A percentile compares a stretch with the other conserved stretches of the same genome.
These are phyloP conservation scores for Buphagus erythrorhynchus DNA, from an alignment of 2,797 vertebrate genomes.

Conservation along the genomic window DNA sequence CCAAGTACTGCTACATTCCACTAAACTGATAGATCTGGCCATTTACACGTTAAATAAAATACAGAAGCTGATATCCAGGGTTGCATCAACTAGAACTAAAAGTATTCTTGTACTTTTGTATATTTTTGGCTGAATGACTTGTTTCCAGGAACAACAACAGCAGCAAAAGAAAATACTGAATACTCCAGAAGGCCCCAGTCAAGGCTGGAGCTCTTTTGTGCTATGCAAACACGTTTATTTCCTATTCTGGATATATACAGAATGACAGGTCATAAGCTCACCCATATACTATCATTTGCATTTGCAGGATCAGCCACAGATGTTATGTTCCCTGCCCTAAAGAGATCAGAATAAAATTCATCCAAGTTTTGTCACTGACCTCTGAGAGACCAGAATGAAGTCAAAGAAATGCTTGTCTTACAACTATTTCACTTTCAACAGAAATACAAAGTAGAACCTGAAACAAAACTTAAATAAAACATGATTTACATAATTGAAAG, in stretches of 20 bases:
- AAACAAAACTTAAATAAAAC: slow-evolving; percentile 1
- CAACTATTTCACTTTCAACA: background rate
- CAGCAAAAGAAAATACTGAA: background rate
- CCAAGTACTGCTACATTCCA: background rate
- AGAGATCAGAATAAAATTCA: background rate
- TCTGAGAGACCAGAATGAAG: background rate
- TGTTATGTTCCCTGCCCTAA: background rate
- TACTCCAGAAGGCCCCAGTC: background rate
- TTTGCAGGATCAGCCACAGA: background rate
- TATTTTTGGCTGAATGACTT: background rate
- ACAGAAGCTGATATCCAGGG: background rate
- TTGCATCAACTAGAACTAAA: background rate
- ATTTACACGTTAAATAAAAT: background rate
- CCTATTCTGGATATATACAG: background rate
- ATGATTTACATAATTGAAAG: background rate
- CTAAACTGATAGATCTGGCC: background rate
- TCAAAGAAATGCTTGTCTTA: background rate
- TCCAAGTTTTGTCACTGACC: background rate
- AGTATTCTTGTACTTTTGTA: background rate
- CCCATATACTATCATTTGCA: background rate
- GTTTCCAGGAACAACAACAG: background rate
- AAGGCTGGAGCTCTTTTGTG: background rate
- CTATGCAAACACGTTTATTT: background rate
- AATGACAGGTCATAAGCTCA: background rate
- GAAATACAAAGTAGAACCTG: background rate